Percentiles rank a stretch among this genome's conserved stretches.
Conservation (phyloP, 2,888 invertebrate species). For the Polymixis flavicincta region DNA sequence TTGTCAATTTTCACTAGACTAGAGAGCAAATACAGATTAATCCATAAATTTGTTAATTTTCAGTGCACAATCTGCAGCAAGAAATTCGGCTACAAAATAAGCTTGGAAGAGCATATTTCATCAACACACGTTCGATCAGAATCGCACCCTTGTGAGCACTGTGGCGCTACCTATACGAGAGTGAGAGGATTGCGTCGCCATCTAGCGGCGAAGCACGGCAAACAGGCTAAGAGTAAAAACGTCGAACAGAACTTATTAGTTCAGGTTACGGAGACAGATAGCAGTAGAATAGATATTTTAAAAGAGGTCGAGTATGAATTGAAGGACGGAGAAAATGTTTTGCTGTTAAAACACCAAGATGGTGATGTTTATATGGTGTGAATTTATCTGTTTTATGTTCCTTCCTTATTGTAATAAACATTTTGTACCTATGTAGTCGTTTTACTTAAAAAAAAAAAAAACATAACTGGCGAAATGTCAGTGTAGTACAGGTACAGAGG, state of each 20-base stretch:
- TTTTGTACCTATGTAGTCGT: neutral
- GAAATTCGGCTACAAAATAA: constrained; percentile 85
- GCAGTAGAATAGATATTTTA: constrained; percentile 45
- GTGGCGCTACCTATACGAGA: constrained; percentile 81
- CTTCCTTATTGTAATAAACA: neutral
- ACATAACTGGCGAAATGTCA: too few species aligned
- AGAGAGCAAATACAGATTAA: neutral
- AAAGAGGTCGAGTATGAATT: constrained; percentile 64
- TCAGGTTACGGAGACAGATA: constrained; percentile 47
- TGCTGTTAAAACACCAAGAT: constrained; percentile 62
- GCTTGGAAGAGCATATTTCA: constrained; percentile 82
- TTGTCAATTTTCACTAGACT: neutral
- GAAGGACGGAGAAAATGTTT: constrained; percentile 63
- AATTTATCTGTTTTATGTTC: constrained; percentile 9
- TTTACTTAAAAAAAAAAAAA: constrained; percentile 1
- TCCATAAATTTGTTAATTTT: constrained; percentile 51
- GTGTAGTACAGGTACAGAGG: too few species aligned
- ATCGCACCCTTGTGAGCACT: constrained; percentile 75
- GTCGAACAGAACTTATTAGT: constrained; percentile 51
- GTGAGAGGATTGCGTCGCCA: constrained; percentile 79
- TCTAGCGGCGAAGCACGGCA: constrained; percentile 77
- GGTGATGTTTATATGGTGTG: constrained; percentile 66
- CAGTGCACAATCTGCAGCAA: constrained; percentile 85
- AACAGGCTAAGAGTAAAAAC: constrained; percentile 53
- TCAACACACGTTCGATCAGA: constrained; percentile 79